Percentiles rank a stretch among this genome's conserved stretches.
phyloP scores from a whole-genome alignment of 2,797 vertebrate genomes.

The Cryptoblepharus egeriae region DNA sequence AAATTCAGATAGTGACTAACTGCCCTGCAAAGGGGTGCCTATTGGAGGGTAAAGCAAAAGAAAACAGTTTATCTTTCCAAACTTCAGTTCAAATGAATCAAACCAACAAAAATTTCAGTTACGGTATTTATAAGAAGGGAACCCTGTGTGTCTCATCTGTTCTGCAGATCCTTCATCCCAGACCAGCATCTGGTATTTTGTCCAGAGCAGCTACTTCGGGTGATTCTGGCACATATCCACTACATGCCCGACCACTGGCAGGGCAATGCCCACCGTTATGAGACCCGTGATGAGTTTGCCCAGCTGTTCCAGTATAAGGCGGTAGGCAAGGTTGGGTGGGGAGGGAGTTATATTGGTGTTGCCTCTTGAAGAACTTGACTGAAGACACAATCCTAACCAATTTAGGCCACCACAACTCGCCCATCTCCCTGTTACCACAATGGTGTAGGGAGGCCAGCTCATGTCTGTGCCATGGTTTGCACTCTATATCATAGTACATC shows the following conservation, averaged over 20 bases:
- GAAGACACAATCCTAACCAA: too few species aligned
- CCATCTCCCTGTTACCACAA: too few species aligned
- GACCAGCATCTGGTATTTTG: conserved; percentile 98
- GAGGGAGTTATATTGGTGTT: neutral
- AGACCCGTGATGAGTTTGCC: conserved; percentile 96
- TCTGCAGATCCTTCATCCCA: conserved; percentile 92
- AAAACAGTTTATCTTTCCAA: neutral
- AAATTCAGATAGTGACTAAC: too few species aligned
- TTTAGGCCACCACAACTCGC: too few species aligned
- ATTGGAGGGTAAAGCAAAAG: neutral
- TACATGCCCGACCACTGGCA: conserved; percentile 99
- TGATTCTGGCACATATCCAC: conserved; percentile 96
- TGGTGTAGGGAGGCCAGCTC: too few species aligned
- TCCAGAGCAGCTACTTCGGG: conserved; percentile 95
- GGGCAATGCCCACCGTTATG: conserved; percentile 94
- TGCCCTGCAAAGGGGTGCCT: neutral
- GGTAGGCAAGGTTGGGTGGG: conserved; percentile 80
- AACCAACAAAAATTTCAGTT: neutral
- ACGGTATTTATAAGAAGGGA: neutral
- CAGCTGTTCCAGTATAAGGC: conserved; percentile 99
- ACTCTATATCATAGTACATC: neutral
- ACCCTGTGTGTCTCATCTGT: neutral
- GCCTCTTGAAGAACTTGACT: neutral
- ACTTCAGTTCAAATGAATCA: neutral
- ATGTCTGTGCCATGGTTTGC: too few species aligned